Evolutionary conservation across 1,140 invertebrate genomes (phyloP), one percentile per base, ranked within the genome.

Genomic region (Pararge aegeria): DNA sequence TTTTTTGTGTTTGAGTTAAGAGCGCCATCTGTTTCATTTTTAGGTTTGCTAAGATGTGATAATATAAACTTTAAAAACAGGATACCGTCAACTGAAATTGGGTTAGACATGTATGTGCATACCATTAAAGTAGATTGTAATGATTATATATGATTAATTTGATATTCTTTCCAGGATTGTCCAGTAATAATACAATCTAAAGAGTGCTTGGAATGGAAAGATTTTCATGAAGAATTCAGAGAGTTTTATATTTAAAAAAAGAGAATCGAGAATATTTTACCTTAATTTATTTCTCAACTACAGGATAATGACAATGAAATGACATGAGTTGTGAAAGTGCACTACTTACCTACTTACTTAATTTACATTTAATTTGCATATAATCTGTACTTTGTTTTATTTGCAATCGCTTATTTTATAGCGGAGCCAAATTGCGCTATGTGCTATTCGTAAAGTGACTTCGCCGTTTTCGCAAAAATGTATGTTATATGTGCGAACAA

Each of bases 281-380:
- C 72, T 49, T 51, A 64, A 66, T 83, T 83, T 83, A 85, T 77
- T 85, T 67, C 76, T 70, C 68, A 74, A 64, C 59, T 73, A 73
- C 60, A 74, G 49, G 68, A 73, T 70, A 9, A 68, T 71, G 70
- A 73, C 66, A 77, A 71, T 73, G 71, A 74, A 64, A 70, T 66
- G 67, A 65, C 67, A 68, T 66, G 60, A 64, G 57, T 63, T 50
- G 24, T 65, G 44, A 61, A 51, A 64, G 52, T 52, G 48, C 20
- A 64, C 58, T 64, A 64, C 48, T 70, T 42, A 42, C 38, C 44
- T 49, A 46, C 34, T 42, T 52, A 40, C 24, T 19, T 46, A 38
- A 54, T 54, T 46, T 29, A 34, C 54, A 46, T 12, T 20, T 18
- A 16, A 20, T n/a, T n/a, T 7, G 15, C 38, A 40, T 46, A 46